Evolutionary conservation across 2,797 vertebrate genomes (phyloP).

Genomic region (Acanthurus lineatus): DNA sequence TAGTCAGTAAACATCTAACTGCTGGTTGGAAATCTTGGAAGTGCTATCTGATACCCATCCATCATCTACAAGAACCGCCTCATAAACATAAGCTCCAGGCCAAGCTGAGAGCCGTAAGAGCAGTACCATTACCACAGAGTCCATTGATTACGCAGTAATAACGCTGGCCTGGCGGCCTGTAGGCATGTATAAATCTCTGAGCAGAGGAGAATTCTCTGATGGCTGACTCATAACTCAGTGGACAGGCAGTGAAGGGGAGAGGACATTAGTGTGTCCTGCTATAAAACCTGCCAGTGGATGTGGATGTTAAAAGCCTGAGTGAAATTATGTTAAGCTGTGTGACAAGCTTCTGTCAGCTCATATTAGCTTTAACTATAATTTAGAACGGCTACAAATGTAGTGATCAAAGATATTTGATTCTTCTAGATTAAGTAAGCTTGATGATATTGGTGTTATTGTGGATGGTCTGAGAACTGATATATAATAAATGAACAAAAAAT

Average conservation of each 20-base stretch:
- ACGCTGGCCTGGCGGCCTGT: conserved; percentile 32
- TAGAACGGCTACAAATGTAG: background rate
- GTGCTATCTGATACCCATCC: conserved; percentile 12
- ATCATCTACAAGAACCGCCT: conserved; percentile 26
- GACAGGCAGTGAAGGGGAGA: conserved; percentile 6
- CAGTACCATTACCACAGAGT: conserved; percentile 30
- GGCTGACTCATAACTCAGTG: conserved; percentile 42
- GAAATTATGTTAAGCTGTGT: conserved; percentile 22
- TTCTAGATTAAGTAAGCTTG: background rate
- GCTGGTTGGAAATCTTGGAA: conserved; percentile 19
- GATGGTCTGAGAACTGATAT: too few species aligned
- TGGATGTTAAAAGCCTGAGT: conserved; percentile 21
- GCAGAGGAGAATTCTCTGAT: conserved; percentile 18
- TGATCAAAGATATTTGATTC: conserved; percentile 13
- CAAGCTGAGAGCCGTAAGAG: conserved; percentile 12
- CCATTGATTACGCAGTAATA: conserved; percentile 53
- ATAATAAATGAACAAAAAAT: too few species aligned
- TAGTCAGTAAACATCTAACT: background rate
- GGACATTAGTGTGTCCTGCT: conserved; percentile 28
- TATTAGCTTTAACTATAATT: conserved; percentile 7
- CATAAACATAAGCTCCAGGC: conserved; percentile 36
- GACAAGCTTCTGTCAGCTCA: conserved; percentile 9
- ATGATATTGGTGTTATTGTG: too few species aligned
- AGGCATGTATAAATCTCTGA: conserved; percentile 42
- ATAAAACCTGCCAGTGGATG: conserved; percentile 23